These are phyloP conservation scores for Distichodus sexfasciatus DNA, from an alignment of 2,797 vertebrate genomes.

Conservation along the genomic window DNA sequence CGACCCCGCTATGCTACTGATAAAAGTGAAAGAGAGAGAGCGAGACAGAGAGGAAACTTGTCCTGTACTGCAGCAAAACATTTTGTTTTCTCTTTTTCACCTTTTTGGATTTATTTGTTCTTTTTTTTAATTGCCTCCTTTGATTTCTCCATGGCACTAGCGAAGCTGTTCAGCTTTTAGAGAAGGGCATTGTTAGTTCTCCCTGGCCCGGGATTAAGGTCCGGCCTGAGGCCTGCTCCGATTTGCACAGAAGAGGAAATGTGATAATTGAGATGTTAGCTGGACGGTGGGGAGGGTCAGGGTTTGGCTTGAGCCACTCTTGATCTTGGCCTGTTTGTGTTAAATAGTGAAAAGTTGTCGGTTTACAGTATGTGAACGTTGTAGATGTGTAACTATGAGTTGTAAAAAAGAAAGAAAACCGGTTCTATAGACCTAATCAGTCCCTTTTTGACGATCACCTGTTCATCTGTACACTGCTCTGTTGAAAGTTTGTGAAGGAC, in stretches of 20 bases:
- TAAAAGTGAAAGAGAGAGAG: slow-evolving; percentile 46
- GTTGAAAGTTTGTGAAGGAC: slow-evolving; percentile 82
- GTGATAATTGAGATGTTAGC: slow-evolving; percentile 88
- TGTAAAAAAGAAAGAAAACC: slow-evolving; percentile 25
- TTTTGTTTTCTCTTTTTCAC: neutral
- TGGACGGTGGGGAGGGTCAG: slow-evolving; percentile 35
- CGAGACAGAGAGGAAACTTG: slow-evolving; percentile 55
- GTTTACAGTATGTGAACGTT: slow-evolving; percentile 18
- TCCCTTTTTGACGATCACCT: slow-evolving; percentile 62
- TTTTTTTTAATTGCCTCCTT: slow-evolving; percentile 30
- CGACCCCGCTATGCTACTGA: slow-evolving; percentile 42
- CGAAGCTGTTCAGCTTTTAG: slow-evolving; percentile 56
- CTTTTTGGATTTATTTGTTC: slow-evolving; percentile 40
- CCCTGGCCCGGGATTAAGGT: slow-evolving; percentile 70
- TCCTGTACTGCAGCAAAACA: neutral
- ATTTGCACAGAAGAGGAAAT: slow-evolving; percentile 92
- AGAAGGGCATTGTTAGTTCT: slow-evolving; percentile 64
- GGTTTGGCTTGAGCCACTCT: slow-evolving; percentile 22
- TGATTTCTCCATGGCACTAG: slow-evolving; percentile 55
- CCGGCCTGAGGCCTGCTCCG: slow-evolving; percentile 82
- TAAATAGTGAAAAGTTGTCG: slow-evolving; percentile 20
- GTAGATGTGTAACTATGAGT: slow-evolving; percentile 7
- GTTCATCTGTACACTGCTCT: slow-evolving; percentile 84
- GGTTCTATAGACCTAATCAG: slow-evolving; percentile 10
- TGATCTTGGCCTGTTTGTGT: slow-evolving; percentile 31